Percentiles rank a stretch among this genome's conserved stretches.
These are phyloP conservation scores for Darevskia nairensis DNA, from an alignment of 2,797 vertebrate species.

Conservation along the genomic window DNA sequence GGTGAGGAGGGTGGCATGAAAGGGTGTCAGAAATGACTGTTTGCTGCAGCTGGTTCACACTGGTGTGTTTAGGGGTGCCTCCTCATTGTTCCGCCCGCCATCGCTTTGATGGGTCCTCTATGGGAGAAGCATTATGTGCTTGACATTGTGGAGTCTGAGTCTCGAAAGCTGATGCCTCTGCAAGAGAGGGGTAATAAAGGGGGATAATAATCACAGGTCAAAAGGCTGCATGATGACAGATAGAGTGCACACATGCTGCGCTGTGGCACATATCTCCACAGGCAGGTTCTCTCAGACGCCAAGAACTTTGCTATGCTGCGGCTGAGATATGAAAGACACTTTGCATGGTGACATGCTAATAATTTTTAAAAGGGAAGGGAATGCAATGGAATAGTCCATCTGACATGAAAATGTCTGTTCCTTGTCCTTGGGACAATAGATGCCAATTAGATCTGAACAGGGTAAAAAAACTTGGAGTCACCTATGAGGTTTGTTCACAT, in stretches of 20 bases:
- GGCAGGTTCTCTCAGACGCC: neutral
- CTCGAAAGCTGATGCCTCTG: slow-evolving; percentile 23
- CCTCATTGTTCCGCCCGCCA: neutral
- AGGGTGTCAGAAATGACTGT: neutral
- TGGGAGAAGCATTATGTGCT: slow-evolving; percentile 13
- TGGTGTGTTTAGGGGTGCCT: neutral
- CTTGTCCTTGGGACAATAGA: neutral
- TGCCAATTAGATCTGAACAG: neutral
- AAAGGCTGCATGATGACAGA: neutral
- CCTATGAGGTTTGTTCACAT: no score
- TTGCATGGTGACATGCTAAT: neutral
- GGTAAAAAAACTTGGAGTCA: neutral
- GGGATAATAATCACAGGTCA: slow-evolving; percentile 1
- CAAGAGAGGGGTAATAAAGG: slow-evolving; percentile 23
- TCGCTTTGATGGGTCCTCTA: neutral
- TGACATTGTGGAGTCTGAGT: neutral
- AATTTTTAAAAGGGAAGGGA: neutral
- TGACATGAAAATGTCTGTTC: neutral
- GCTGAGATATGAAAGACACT: neutral
- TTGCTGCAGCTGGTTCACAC: neutral
- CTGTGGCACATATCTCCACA: neutral
- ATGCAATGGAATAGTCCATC: neutral
- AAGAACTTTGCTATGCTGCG: neutral
- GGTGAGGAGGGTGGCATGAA: no score
- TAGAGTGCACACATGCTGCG: slow-evolving; percentile 8